Conservation (phyloP, 2,888 invertebrate genomes). For the Drosophila atripex region DNA sequence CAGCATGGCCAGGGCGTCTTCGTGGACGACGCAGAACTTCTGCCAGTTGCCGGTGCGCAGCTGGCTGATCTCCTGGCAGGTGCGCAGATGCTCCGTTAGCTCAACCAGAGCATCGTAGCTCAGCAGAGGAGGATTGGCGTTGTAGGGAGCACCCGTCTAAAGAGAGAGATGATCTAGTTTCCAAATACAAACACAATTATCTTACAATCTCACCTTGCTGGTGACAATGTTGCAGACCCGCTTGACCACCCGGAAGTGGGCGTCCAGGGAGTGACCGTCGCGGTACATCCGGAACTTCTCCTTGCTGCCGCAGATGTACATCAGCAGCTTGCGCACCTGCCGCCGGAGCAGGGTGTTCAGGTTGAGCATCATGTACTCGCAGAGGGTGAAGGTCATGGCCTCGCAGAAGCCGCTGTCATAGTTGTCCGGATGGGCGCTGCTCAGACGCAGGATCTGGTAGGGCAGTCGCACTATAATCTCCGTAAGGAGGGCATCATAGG, state of each 20-base stretch:
- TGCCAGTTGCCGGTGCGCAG: slow-evolving; percentile 98
- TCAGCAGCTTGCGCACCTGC: slow-evolving; percentile 95
- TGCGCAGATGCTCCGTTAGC: slow-evolving; percentile 96
- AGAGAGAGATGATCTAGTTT: too few relatives aligned
- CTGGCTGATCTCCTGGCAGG: slow-evolving; percentile 96
- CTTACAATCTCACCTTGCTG: slow-evolving; percentile 70
- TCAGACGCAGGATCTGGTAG: slow-evolving; percentile 89
- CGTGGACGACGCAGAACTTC: slow-evolving; percentile 90
- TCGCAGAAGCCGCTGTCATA: slow-evolving; percentile 89
- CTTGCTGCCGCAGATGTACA: slow-evolving; percentile 97
- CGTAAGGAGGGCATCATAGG: slow-evolving; percentile 96
- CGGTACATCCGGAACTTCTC: slow-evolving; percentile 97
- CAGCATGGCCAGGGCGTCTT: slow-evolving; percentile 91
- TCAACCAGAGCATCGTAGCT: slow-evolving; percentile 96
- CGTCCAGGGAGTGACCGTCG: slow-evolving; percentile 96
- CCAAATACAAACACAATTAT: too few relatives aligned
- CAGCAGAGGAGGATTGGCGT: slow-evolving; percentile 84
- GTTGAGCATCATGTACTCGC: slow-evolving; percentile 96
- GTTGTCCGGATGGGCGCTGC: slow-evolving; percentile 82
- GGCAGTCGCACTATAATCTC: slow-evolving; percentile 97
- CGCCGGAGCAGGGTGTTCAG: slow-evolving; percentile 90
- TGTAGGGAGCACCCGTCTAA: slow-evolving; percentile 70
- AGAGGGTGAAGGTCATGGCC: slow-evolving; percentile 87
- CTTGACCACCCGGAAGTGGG: slow-evolving; percentile 91
- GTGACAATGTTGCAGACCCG: slow-evolving; percentile 82